These are phyloP conservation scores for Phyllostomus discolor DNA, from an alignment of 2,113 vertebrate genomes.

Conservation along the genomic window DNA sequence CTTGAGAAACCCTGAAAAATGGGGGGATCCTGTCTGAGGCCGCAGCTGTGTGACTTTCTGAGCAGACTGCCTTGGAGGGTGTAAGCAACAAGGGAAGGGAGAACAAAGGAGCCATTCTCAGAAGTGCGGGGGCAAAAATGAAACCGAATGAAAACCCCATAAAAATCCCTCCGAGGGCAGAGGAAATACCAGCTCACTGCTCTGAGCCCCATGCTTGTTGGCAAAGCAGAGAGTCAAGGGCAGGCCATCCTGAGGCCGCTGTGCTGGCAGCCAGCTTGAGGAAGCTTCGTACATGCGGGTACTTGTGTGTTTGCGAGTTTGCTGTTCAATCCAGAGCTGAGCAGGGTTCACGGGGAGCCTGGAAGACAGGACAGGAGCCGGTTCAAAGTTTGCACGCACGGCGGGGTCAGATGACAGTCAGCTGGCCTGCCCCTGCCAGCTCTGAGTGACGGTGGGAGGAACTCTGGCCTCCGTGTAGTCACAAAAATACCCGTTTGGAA, in stretches of 20 bases:
- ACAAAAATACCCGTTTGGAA: constrained; percentile 72
- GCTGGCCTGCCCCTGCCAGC: constrained; percentile 77
- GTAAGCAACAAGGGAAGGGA: background rate
- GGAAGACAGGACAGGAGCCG: constrained; percentile 73
- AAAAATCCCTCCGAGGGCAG: constrained; percentile 46
- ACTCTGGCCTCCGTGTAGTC: constrained; percentile 73
- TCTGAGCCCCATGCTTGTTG: constrained; percentile 32
- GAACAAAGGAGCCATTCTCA: constrained; percentile 51
- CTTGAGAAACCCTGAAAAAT: background rate
- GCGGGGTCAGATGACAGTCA: constrained; percentile 83
- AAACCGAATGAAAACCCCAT: constrained; percentile 67
- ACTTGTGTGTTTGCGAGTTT: background rate
- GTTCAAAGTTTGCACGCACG: constrained; percentile 80
- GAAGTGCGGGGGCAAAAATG: constrained; percentile 50
- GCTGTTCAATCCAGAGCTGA: constrained; percentile 79
- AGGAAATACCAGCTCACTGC: constrained; percentile 52
- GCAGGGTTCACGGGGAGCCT: constrained; percentile 80
- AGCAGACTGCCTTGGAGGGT: background rate
- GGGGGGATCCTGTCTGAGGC: background rate
- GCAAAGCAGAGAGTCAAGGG: constrained; percentile 62
- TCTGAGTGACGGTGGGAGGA: constrained; percentile 76
- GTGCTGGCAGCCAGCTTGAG: constrained; percentile 67
- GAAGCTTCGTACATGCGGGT: constrained; percentile 35
- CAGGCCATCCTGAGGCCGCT: background rate
- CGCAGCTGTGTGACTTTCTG: background rate